Base-by-base conservation (phyloP, 2,797 vertebrate species). In the Coregonus sp. region DNA sequence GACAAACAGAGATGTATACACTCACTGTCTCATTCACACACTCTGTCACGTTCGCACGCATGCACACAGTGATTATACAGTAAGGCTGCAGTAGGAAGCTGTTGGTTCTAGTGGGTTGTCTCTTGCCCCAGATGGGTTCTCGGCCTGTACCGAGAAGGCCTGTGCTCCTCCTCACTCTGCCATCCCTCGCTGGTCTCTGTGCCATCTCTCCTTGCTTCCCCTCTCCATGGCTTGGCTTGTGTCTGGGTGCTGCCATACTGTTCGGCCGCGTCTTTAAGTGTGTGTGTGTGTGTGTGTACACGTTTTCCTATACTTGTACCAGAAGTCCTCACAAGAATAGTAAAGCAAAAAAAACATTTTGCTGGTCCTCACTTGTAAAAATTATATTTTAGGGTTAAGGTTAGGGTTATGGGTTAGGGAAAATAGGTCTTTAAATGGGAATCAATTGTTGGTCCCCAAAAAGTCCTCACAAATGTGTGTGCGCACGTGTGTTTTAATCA, bases 101-200 rank as follows among this genome's bases (percentile, higher is more conserved):
- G 25, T 31, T 67, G 65, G 65, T 25, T 67, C 73, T 78, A 4
- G 18, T 78, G 52, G 79, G 83, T 89, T 92, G 90, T 92, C 86
- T 88, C 70, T 16, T 74, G 78, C 81, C 82, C 84, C 92, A 93
- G 84, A 90, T 84, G 89, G 84, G 74, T n/a, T 11, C 73, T 82
- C 31, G 70, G 61, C 16, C 25, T 66, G 20, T 3, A 33, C 31
- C 76, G 75, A 78, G 69, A 81, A 76, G 82, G 71, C 75, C 72
- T 70, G 47, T 50, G 15, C 14, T 72, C 70, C 56, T 61, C 80
- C 40, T 47, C 40, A 47, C 29, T 31, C 9, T 84, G 56, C 80
- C 80, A 56, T 16, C 15, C 25, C 29, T 4, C 66, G 16, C 50
- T 40, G 15, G n/a, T 50, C 75, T 61, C 15, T 12, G 52, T 71